Evolutionary conservation across 92 coral and sea anemone genomes (phyloP), one percentile per base, ranked within the genome.

Genomic region (Parazoanthus swiftii): DNA sequence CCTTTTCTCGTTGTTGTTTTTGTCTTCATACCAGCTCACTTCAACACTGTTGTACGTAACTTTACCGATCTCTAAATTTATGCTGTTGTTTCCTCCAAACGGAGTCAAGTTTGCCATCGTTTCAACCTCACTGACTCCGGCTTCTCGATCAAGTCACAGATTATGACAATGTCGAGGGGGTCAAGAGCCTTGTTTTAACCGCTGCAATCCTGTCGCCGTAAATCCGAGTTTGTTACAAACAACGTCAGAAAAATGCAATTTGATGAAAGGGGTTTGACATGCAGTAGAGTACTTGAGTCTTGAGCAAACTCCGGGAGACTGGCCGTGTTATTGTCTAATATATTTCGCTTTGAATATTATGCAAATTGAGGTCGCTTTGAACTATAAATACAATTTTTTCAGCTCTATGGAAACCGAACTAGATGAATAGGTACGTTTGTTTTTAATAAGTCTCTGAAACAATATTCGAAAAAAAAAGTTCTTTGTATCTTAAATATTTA

Each of bases 1-100:
- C 36, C 91, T 89, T 72, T 92, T 91, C 70, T 85, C 90, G 70
- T 91, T 93, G 26, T 93, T 85, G 43, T 88, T 88, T 75, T 90
- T 86, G 20, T 87, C 81, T 56, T 63, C 80, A 39, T 88, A 95
- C 99, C 99, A 97, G 39, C 89, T 92, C 16, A 97, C 88, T 79
- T 97, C 98, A 46, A 97, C 95, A 80, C 98, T 97, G 94, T 97
- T 95, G 89, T 97, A 96, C 21, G 96, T 97, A 38, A 94, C 94
- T 86, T 94, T 93, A 74, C 97, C 96, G 25, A 97, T 94, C 72
- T 81, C 82, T 33, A 93, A 67, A 59, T 58, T 71, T 6, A 84
- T 66, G 25, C n/a, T 71, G 11, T 29, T 29, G 29, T 21, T 70
- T 44, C 68, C 87, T 71, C 87, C 79, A 25, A 70, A 70, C 58